These are phyloP conservation scores for Pantherophis guttatus DNA, from an alignment of 2,113 vertebrate genomes.

Conservation along the genomic window DNA sequence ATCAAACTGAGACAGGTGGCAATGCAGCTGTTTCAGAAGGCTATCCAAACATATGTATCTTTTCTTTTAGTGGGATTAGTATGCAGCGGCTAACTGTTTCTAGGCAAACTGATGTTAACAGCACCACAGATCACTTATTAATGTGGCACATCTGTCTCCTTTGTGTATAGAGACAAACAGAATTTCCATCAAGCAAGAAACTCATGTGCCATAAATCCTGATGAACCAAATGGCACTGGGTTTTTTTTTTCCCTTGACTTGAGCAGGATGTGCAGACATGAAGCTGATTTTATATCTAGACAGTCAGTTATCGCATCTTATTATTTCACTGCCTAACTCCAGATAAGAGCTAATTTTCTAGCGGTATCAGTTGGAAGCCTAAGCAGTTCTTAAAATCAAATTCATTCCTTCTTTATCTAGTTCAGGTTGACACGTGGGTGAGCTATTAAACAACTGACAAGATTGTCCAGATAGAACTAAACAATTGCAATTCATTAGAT, in stretches of 20 bases:
- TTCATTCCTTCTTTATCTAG: background rate
- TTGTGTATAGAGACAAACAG: conserved; percentile 23
- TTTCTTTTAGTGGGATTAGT: conserved; percentile 24
- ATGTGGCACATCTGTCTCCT: conserved; percentile 27
- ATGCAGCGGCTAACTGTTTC: conserved; percentile 19
- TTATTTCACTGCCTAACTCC: background rate
- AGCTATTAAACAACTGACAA: background rate
- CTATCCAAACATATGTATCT: conserved; percentile 13
- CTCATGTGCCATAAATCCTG: conserved; percentile 19
- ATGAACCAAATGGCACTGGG: conserved; percentile 3
- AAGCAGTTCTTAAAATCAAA: background rate
- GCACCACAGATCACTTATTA: conserved; percentile 37
- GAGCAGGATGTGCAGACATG: background rate
- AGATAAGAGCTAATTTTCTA: conserved; percentile 3
- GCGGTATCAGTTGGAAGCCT: background rate
- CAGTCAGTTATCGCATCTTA: background rate
- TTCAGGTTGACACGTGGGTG: background rate
- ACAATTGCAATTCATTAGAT: background rate
- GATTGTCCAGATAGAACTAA: background rate
- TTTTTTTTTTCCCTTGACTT: background rate
- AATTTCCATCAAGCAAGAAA: conserved; percentile 5
- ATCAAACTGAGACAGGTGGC: conserved; percentile 26
- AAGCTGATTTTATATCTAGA: background rate
- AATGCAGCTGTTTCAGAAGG: conserved; percentile 21
- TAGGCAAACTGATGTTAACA: conserved; percentile 30